Percentiles rank a stretch among this genome's conserved stretches.
These are phyloP conservation scores for Noturus placidus DNA, from an alignment of 2,113 vertebrate species.

Conservation along the genomic window DNA sequence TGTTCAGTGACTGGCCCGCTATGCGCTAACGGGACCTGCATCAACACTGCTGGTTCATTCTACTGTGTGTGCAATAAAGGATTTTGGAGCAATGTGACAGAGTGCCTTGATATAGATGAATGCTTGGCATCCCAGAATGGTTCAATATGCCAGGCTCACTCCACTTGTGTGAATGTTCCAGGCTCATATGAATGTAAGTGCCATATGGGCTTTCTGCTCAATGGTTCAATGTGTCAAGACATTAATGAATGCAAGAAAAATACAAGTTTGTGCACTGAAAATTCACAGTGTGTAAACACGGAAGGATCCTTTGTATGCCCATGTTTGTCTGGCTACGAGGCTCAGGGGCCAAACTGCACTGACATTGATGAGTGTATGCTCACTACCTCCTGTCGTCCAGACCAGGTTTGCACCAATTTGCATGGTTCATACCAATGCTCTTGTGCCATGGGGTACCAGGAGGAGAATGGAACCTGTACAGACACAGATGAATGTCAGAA, in stretches of 20 bases:
- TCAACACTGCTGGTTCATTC: slow-evolving; percentile 74
- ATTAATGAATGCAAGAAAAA: slow-evolving; percentile 68
- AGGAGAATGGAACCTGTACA: slow-evolving; percentile 63
- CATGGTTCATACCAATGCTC: slow-evolving; percentile 67
- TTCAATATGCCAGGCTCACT: slow-evolving; percentile 65
- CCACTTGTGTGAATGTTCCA: slow-evolving; percentile 67
- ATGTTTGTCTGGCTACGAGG: slow-evolving; percentile 65
- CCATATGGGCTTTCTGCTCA: slow-evolving; percentile 65
- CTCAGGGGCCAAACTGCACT: slow-evolving; percentile 57
- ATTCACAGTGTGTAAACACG: slow-evolving; percentile 72
- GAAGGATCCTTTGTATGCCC: slow-evolving; percentile 70
- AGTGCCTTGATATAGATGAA: slow-evolving; percentile 75
- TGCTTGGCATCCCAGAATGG: slow-evolving; percentile 61
- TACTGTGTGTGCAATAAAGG: slow-evolving; percentile 70
- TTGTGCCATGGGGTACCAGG: slow-evolving; percentile 67
- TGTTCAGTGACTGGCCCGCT: slow-evolving; percentile 56
- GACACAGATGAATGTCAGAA: slow-evolving; percentile 73
- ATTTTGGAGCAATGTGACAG: slow-evolving; percentile 68
- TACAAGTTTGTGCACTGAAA: slow-evolving; percentile 59
- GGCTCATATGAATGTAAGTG: slow-evolving; percentile 75
- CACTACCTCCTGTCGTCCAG: slow-evolving; percentile 64
- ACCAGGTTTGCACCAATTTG: slow-evolving; percentile 74
- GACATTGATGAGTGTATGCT: slow-evolving; percentile 72
- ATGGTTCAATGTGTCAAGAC: slow-evolving; percentile 67
- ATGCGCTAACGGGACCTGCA: slow-evolving; percentile 70